Evolutionary conservation across 2,113 vertebrate genomes (phyloP), one percentile per base, ranked within the genome.

Genomic region (Pseudopodoces humilis): DNA sequence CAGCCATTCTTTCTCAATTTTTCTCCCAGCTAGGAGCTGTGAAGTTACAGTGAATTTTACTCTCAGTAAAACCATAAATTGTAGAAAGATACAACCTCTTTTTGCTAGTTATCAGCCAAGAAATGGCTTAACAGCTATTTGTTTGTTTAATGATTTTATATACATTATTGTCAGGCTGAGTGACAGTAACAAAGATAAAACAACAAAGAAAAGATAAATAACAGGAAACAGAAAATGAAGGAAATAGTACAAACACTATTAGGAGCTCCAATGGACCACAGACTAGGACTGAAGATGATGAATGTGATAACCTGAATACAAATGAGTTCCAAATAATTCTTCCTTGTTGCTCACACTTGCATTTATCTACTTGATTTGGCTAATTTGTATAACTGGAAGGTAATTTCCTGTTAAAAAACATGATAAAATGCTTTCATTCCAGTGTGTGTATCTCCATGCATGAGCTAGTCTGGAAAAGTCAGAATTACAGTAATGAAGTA

Each of bases 371-470:
- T 86, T 97, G 94, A 96, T 96, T 97, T 96, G 90, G 43, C 60
- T 79, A 95, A 97, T 97, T 96, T 98, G 84, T 96, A 95, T 96
- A 97, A 95, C 94, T 86, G 88, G 96, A 95, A 97, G 88, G 92
- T 96, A 97, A 97, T 97, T 97, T 97, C 82, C 92, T 91, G 84
- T 59, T 80, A 86, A 97, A 97, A 97, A 71, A 89, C 0, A 2
- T 69, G 85, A 97, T 92, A 94, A 97, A 97, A 94, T 59, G n/a
- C 17, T 92, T 76, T 96, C 91, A 94, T 96, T 96, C 86, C 75
- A 82, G 12, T 12, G 9, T 72, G 24, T 82, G 18, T 65, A 55
- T 71, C 58, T 95, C 78, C 60, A 69, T 4, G 17, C 68, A 68
- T 3, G 39, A 33, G 37, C 33, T 77, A 75, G 71, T 41, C 43